Percentiles rank a stretch among this genome's conserved stretches.
Conservation (phyloP, 2,797 vertebrate species). For the Botia almorhae region DNA sequence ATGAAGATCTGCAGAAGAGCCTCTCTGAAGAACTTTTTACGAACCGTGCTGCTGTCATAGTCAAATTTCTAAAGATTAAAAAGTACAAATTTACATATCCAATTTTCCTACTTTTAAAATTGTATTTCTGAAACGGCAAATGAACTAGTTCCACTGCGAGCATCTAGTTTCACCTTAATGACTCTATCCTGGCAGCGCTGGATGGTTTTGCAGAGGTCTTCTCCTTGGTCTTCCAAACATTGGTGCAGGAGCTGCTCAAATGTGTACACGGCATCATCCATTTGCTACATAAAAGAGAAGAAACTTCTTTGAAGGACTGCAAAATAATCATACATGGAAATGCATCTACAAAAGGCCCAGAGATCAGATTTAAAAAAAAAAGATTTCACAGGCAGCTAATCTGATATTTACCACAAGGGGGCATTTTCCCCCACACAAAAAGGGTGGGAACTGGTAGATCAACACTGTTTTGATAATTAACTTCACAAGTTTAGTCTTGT, state of each 20-base stretch:
- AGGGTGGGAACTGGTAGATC: background rate
- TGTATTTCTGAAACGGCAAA: background rate
- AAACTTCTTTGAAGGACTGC: background rate
- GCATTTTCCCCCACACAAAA: slow-evolving; percentile 28
- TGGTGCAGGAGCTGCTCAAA: slow-evolving; percentile 94
- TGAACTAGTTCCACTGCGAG: background rate
- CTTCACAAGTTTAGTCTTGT: slow-evolving; percentile 48
- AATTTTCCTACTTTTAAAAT: background rate
- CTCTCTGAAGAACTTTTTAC: slow-evolving; percentile 96
- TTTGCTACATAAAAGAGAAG: slow-evolving; percentile 80
- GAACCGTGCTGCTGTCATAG: slow-evolving; percentile 94
- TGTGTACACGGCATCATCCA: slow-evolving; percentile 90
- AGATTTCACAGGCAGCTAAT: background rate
- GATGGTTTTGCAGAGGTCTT: slow-evolving; percentile 87
- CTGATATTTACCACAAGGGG: slow-evolving; percentile 59
- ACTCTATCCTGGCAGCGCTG: slow-evolving; percentile 94
- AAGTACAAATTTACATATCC: background rate
- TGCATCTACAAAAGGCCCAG: background rate
- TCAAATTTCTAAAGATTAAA: slow-evolving; percentile 85
- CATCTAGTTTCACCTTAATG: slow-evolving; percentile 84
- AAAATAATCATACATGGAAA: background rate
- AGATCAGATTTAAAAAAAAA: background rate
- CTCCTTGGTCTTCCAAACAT: slow-evolving; percentile 84
- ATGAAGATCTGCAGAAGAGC: slow-evolving; percentile 95
- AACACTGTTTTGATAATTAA: slow-evolving; percentile 5